phyloP scores from a whole-genome alignment of 2,113 vertebrate genomes.

The Neolamprologus brichardi region DNA sequence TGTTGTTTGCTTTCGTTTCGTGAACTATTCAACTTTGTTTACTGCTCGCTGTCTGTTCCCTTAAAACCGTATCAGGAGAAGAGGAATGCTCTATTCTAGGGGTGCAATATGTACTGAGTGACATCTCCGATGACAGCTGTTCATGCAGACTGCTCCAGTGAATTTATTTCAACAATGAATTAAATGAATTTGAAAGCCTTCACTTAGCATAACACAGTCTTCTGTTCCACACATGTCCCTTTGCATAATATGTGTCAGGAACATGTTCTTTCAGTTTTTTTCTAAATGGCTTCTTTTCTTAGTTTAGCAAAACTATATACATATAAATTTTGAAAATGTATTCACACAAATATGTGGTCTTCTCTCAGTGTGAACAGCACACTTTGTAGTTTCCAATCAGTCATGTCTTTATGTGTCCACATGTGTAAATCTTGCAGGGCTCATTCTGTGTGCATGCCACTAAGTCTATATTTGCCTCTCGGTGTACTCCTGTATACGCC shows the following conservation, averaged over 20 bases:
- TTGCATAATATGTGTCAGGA: conserved; percentile 19
- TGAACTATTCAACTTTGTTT: not conserved
- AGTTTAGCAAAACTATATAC: not conserved
- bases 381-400: not conserved
- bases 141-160: conserved; percentile 40
- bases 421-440: not conserved
- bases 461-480: not conserved
- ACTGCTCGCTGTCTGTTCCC: not conserved
- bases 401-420: not conserved
- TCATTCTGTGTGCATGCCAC: not conserved
- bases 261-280: conserved; percentile 8
- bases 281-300: not conserved
- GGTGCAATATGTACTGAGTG: conserved; percentile 22
- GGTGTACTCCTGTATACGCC: not conserved
- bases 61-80: not conserved
- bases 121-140: conserved; percentile 39
- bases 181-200: conserved; percentile 47
- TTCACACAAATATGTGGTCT: not conserved
- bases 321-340: not conserved
- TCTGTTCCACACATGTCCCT: conserved; percentile 24
- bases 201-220: conserved; percentile 34
- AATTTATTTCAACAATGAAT: conserved; percentile 56
- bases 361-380: not conserved
- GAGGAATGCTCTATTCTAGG: not conserved
- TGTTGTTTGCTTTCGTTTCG: not conserved